Conservation (phyloP, 2,113 vertebrate species). For the Hippocampus barbouri region DNA sequence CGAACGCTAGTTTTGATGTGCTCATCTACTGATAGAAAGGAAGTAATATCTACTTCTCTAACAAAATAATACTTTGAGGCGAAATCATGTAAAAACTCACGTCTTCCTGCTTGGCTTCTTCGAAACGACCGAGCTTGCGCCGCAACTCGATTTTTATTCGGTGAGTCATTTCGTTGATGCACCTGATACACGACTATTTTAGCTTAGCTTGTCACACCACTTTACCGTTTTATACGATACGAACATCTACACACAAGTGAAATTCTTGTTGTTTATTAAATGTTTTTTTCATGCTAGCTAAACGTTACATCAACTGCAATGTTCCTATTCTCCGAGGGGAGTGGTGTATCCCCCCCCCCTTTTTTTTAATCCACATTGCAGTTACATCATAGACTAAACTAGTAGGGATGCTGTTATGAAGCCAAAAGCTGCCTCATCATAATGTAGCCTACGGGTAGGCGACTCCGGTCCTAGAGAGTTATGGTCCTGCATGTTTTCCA, state of each 20-base stretch:
- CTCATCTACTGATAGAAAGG: not conserved
- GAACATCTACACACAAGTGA: not conserved
- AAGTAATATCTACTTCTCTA: not conserved
- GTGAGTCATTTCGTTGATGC: conserved; percentile 66
- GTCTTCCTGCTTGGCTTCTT: not conserved
- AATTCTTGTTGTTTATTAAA: no score
- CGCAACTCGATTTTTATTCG: conserved; percentile 35
- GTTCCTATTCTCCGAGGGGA: not conserved
- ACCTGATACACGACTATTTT: conserved; percentile 31
- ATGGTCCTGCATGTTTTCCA: no score
- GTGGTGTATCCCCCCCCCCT: not conserved
- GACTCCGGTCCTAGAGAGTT: no score
- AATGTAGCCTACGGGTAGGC: not conserved
- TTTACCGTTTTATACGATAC: no score
- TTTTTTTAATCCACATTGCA: conserved; percentile 12
- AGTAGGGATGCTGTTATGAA: conserved; percentile 19
- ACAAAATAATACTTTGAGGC: not conserved
- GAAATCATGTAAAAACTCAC: conserved; percentile 1
- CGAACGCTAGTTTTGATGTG: not conserved
- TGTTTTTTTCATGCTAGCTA: not conserved
- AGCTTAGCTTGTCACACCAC: not conserved
- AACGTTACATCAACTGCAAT: not conserved
- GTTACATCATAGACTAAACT: conserved; percentile 39
- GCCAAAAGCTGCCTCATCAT: conserved; percentile 19
- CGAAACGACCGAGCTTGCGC: not conserved